Evolutionary conservation across 2,113 vertebrate genomes (phyloP).

Genomic region (Butastur rufipennis): DNA sequence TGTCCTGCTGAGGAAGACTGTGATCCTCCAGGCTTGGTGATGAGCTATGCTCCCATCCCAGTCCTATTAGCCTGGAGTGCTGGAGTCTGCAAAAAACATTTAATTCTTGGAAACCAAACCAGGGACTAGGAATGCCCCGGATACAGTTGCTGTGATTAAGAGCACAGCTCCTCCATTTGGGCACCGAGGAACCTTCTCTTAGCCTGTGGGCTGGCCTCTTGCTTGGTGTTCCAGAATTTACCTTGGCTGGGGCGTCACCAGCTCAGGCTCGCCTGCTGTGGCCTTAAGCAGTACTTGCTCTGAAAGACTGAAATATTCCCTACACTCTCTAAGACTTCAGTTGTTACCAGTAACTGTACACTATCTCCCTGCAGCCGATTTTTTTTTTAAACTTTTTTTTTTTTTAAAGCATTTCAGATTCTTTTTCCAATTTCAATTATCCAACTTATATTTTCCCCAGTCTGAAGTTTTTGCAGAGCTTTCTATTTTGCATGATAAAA

Average conservation of each 20-base stretch:
- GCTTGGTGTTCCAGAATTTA: not conserved
- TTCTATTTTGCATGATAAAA: not conserved
- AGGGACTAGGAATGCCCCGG: rapidly evolving
- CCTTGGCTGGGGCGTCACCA: not conserved
- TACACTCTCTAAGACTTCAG: not conserved
- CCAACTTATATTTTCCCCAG: not conserved
- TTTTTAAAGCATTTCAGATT: not conserved
- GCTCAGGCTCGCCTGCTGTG: not conserved
- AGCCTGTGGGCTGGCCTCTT: not conserved
- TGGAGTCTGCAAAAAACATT: not conserved
- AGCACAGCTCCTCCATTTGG: not conserved
- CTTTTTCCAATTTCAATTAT: not conserved
- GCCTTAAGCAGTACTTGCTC: not conserved
- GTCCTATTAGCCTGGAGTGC: not conserved
- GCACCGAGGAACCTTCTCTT: not conserved
- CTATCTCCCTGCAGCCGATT: not conserved
- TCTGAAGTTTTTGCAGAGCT: not conserved
- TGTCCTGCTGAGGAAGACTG: not conserved
- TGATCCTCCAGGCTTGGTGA: not conserved
- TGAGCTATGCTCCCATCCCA: not conserved
- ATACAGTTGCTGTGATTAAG: not conserved
- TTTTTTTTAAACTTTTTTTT: not conserved
- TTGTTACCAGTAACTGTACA: not conserved
- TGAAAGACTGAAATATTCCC: not conserved
- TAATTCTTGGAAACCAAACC: not conserved